These are phyloP conservation scores for Tetheella fluctuosa DNA, from an alignment of 2,888 invertebrate species.

Conservation along the genomic window DNA sequence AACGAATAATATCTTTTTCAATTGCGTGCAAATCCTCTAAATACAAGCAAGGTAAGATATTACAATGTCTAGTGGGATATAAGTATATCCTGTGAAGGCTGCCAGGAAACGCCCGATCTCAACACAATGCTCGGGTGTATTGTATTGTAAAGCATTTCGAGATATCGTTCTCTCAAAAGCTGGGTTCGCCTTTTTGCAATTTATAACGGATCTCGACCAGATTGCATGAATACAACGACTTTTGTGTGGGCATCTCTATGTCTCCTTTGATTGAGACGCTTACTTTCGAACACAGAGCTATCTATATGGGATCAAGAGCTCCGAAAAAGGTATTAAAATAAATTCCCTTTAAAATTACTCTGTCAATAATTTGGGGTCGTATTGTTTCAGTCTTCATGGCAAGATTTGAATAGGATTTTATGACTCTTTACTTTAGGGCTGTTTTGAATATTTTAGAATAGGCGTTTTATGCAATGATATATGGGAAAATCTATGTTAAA, in stretches of 20 bases:
- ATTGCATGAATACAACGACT: constrained; percentile 68
- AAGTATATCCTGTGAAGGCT: constrained; percentile 58
- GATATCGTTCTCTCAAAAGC: constrained; percentile 77
- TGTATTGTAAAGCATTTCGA: constrained; percentile 78
- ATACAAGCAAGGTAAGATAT: constrained; percentile 23
- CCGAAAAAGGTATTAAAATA: not conserved
- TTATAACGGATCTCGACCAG: constrained; percentile 74
- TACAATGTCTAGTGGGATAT: constrained; percentile 26
- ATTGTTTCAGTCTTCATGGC: not conserved
- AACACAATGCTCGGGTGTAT: constrained; percentile 71
- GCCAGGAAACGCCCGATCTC: constrained; percentile 64
- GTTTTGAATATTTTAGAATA: not conserved
- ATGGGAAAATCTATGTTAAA: too few relatives aligned
- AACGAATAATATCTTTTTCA: not conserved
- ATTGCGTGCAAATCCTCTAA: not conserved
- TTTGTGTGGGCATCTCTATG: constrained; percentile 45
- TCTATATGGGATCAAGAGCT: constrained; percentile 11
- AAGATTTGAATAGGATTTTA: not conserved
- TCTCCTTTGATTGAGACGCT: constrained; percentile 49
- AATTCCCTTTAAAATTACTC: not conserved
- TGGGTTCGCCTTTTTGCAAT: constrained; percentile 75
- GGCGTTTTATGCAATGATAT: too few relatives aligned
- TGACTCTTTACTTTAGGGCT: not conserved
- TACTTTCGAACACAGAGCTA: constrained; percentile 25
- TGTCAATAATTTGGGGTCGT: not conserved